Conservation (phyloP, 2,113 vertebrate species). For the Phyllostomus hastatus region DNA sequence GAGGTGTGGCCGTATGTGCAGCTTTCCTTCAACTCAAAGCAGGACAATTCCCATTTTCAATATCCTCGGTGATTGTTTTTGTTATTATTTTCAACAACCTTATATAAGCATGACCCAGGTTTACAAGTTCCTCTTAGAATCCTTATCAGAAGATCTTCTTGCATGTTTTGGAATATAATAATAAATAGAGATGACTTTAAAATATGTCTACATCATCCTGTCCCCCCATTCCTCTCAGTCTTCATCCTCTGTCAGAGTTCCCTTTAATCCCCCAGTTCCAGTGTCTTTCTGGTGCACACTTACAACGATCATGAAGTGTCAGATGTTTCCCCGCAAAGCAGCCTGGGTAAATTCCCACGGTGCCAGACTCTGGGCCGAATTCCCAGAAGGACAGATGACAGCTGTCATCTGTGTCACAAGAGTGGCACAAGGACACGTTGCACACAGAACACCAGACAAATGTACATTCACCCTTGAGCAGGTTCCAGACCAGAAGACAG, state of each 20-base stretch:
- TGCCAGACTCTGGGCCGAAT: slow-evolving; percentile 1
- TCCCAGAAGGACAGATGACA: not conserved
- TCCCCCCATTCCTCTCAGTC: not conserved
- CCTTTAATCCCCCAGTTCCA: not conserved
- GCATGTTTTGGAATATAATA: not conserved
- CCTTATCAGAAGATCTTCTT: not conserved
- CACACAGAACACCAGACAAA: not conserved
- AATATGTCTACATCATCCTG: not conserved
- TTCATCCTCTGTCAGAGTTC: not conserved
- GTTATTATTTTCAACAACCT: not conserved
- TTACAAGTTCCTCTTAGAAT: not conserved
- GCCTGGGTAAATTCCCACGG: slow-evolving; percentile 31
- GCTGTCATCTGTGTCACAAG: slow-evolving; percentile 30
- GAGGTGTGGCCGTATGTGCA: not conserved
- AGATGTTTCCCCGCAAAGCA: not conserved
- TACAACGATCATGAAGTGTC: not conserved
- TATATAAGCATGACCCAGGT: not conserved
- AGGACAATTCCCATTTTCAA: not conserved
- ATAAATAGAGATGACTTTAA: not conserved
- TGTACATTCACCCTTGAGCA: not conserved
- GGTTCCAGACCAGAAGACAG: not conserved
- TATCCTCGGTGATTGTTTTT: not conserved
- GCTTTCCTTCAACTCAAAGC: not conserved
- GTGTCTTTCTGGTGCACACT: not conserved
- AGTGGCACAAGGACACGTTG: not conserved